Evolutionary conservation across 2,797 vertebrate species (phyloP).

Genomic region (Phylloscopus collybita): DNA sequence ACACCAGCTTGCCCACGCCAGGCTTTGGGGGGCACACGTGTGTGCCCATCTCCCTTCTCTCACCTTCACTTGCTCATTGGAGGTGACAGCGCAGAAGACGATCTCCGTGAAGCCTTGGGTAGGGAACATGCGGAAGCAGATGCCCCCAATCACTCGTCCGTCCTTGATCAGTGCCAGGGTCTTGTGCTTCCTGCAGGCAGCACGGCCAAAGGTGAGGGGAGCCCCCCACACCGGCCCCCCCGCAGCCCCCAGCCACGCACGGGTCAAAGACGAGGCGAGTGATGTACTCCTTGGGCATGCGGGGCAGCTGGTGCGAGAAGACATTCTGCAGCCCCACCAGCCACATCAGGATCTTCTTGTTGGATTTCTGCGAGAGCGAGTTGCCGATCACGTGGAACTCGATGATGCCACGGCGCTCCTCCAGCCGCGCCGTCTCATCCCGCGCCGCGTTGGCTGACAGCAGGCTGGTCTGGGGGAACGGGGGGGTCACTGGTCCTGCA

Average conservation of each 20-base stretch:
- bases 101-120: conserved; percentile 99
- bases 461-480: conserved; percentile 82
- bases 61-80: conserved; percentile 99
- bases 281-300: conserved; percentile 99
- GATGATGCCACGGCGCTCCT: conserved; percentile 95
- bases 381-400: conserved; percentile 99
- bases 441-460: conserved; percentile 94
- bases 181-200: conserved; percentile 91
- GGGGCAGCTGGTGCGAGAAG: conserved; percentile 97
- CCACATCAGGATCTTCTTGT: conserved; percentile 98
- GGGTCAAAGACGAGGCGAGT: conserved; percentile 97
- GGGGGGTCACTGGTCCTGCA: background rate
- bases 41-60: background rate
- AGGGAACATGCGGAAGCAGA: conserved; percentile 99
- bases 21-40: accelerated
- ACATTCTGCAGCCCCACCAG: conserved; percentile 97
- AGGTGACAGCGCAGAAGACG: conserved; percentile 97
- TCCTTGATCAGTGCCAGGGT: conserved; percentile 98
- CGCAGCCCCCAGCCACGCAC: conserved; percentile 72
- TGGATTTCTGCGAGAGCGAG: conserved; percentile 95
- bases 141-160: conserved; percentile 96
- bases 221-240: background rate
- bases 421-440: conserved; percentile 94
- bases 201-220: background rate
- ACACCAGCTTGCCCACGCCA: background rate